A percentile compares a stretch with the other conserved stretches of the same genome.
These are phyloP conservation scores for Drosophila prostipennis DNA, from an alignment of 2,888 invertebrate species.

Conservation along the genomic window DNA sequence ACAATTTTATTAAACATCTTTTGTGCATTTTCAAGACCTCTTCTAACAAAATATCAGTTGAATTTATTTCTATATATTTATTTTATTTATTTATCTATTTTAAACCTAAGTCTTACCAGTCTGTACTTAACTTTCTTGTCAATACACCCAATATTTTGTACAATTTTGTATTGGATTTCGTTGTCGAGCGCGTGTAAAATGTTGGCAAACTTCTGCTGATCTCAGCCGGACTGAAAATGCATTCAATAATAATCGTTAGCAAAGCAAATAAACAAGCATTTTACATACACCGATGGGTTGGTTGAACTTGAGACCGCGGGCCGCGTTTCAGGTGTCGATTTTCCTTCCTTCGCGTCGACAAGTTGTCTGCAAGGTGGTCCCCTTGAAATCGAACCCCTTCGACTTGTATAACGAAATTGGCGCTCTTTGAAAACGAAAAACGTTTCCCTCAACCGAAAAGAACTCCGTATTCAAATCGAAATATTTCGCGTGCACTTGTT, in stretches of 20 bases:
- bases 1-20: no score
- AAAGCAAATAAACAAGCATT: constrained; percentile 51
- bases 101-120: no score
- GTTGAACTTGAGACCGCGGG: constrained; percentile 28
- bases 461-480: constrained; percentile 12
- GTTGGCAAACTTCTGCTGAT: constrained; percentile 50
- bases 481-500: constrained; percentile 37
- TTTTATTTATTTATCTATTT: no score
- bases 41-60: no score
- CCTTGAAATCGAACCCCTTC: constrained; percentile 43
- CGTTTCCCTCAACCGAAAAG: constrained; percentile 5
- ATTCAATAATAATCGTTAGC: constrained; percentile 40
- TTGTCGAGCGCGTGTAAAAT: constrained; percentile 60
- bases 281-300: constrained; percentile 41
- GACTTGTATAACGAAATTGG: constrained; percentile 8
- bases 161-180: constrained; percentile 54
- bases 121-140: constrained; percentile 1
- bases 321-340: constrained; percentile 52
- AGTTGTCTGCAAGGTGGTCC: constrained; percentile 41
- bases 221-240: constrained; percentile 25
- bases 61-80: no score
- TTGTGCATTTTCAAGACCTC: no score
- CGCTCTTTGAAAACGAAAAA: not conserved
- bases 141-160: not conserved
- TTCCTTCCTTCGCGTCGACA: constrained; percentile 63